These are phyloP conservation scores for Crocuta crocuta DNA, from an alignment of 2,113 vertebrate genomes.

Conservation along the genomic window DNA sequence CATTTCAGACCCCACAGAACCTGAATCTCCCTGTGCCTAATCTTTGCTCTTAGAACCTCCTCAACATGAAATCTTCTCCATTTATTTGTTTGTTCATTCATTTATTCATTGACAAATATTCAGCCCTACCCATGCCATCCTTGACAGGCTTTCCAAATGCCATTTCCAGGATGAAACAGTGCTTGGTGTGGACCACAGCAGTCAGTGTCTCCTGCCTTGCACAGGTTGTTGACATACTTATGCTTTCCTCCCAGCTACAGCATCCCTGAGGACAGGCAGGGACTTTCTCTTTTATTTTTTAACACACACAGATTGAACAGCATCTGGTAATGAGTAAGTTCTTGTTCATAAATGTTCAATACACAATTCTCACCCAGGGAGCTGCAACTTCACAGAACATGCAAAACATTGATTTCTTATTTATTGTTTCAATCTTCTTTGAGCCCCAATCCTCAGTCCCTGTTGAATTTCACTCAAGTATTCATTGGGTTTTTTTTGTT, in stretches of 20 bases:
- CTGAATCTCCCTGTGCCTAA: not conserved
- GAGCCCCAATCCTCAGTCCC: not conserved
- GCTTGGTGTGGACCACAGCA: not conserved
- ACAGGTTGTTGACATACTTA: fast-evolving
- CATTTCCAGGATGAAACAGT: not conserved
- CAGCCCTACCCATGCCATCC: not conserved
- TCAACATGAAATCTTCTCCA: not conserved
- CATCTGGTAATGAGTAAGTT: not conserved
- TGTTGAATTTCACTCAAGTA: not conserved
- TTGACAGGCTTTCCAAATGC: not conserved
- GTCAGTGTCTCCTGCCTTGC: not conserved
- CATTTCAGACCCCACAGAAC: not conserved
- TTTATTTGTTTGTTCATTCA: not conserved
- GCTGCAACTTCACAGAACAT: not conserved
- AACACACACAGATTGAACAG: not conserved
- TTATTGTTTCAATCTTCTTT: not conserved
- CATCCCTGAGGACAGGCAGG: not conserved
- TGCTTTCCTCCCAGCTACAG: not conserved
- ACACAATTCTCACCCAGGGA: not conserved
- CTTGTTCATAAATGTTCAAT: not conserved
- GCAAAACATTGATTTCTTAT: not conserved
- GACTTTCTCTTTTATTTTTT: not conserved
- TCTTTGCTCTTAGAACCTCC: not conserved
- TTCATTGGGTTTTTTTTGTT: not conserved
- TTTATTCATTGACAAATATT: not conserved